Percentiles rank a stretch among this genome's conserved stretches.
Conservation (phyloP, 2,113 vertebrate species). For the Formicarius rufipectus region DNA sequence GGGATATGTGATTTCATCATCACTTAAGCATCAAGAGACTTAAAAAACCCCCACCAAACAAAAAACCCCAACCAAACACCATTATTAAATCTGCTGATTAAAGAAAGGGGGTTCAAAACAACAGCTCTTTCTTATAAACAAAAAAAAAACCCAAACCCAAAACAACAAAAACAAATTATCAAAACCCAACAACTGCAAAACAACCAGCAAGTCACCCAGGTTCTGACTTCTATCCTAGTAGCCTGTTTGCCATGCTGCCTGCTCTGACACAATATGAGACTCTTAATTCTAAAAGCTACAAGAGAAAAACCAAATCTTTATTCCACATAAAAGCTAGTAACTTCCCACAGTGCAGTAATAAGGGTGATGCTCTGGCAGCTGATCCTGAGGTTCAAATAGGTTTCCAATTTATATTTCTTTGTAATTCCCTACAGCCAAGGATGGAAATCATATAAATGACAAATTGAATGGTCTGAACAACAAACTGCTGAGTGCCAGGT, state of each 20-base stretch:
- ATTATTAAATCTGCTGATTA: not conserved
- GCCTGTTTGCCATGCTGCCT: not conserved
- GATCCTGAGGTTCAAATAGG: not conserved
- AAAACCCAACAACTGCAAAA: not conserved
- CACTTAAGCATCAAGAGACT: not conserved
- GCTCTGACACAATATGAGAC: not conserved
- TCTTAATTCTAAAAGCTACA: not conserved
- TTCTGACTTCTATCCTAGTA: not conserved
- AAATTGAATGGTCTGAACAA: not conserved
- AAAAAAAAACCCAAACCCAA: not conserved
- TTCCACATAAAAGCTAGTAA: not conserved
- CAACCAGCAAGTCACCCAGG: not conserved
- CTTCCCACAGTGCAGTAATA: not conserved
- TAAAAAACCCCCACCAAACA: fast-evolving
- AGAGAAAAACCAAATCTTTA: not conserved
- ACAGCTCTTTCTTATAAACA: not conserved
- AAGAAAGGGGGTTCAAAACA: not conserved
- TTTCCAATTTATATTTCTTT: not conserved
- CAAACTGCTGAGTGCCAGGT: not conserved
- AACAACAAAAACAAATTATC: not conserved
- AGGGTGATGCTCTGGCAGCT: not conserved
- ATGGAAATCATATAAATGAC: not conserved
- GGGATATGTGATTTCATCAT: not conserved
- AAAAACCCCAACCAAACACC: not conserved
- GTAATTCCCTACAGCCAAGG: not conserved